phyloP scores from a whole-genome alignment of 2,888 invertebrate genomes.

The Linnaemya vulpina region DNA sequence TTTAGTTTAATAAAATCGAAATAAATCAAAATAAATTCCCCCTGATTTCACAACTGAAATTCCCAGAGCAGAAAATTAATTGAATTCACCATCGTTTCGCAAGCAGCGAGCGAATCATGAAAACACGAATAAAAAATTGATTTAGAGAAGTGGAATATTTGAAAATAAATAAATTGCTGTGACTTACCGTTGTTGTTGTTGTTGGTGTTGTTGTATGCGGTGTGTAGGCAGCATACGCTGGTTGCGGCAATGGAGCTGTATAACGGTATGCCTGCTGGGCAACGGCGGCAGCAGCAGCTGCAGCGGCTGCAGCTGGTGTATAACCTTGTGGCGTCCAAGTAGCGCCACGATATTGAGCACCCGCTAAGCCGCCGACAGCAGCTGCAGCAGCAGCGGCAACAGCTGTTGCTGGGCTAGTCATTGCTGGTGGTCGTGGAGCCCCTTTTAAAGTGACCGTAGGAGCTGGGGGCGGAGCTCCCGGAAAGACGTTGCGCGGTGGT shows the following conservation, averaged over 20 bases:
- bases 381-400: slow-evolving; percentile 83
- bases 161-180: background rate
- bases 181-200: slow-evolving; percentile 83
- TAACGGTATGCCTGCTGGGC: slow-evolving; percentile 83
- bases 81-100: too few relatives aligned
- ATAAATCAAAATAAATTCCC: too few relatives aligned
- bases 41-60: too few relatives aligned
- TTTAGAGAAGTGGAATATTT: too few relatives aligned
- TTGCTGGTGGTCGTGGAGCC: slow-evolving; percentile 83
- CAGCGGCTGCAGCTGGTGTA: slow-evolving; percentile 82
- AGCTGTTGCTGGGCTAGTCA: slow-evolving; percentile 83
- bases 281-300: slow-evolving; percentile 80
- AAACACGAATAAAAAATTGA: too few relatives aligned
- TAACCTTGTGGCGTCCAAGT: slow-evolving; percentile 83
- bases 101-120: too few relatives aligned
- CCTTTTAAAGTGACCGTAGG: slow-evolving; percentile 83
- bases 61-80: too few relatives aligned
- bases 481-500: slow-evolving; percentile 81
- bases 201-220: slow-evolving; percentile 83
- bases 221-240: slow-evolving; percentile 83
- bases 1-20: too few relatives aligned
- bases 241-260: slow-evolving; percentile 83
- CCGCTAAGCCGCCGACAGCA: slow-evolving; percentile 83
- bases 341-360: slow-evolving; percentile 83
- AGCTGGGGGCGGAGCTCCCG: slow-evolving; percentile 83